A percentile compares a stretch with the other conserved stretches of the same genome.
Conservation (phyloP, 2,888 invertebrate species). For the Eupeodes latifasciatus region DNA sequence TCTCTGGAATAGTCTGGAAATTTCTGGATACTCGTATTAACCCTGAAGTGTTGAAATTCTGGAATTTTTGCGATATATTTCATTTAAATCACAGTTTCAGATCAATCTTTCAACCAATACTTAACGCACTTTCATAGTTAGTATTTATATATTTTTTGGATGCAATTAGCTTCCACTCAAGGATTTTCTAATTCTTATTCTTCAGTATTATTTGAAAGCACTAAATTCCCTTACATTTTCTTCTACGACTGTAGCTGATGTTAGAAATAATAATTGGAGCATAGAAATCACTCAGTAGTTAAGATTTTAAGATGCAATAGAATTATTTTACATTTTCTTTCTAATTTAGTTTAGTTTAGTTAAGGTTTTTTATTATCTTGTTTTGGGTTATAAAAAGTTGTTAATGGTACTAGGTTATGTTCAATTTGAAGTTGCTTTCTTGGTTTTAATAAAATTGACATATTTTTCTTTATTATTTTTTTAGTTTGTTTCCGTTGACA, state of each 20-base stretch:
- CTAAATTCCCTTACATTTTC: not conserved
- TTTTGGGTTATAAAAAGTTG: not conserved
- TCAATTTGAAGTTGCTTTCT: not conserved
- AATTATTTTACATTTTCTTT: conserved; percentile 45
- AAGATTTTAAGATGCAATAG: conserved; percentile 57
- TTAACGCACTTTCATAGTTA: no score
- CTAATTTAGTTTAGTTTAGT: not conserved
- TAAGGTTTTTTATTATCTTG: conserved; percentile 11
- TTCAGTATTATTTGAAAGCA: not conserved
- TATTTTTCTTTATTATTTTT: no score
- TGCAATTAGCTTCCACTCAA: not conserved
- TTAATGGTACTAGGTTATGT: not conserved
- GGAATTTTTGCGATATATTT: no score
- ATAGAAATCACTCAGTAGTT: conserved; percentile 59
- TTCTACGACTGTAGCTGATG: not conserved
- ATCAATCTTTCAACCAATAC: no score
- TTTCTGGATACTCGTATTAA: no score
- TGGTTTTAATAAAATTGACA: no score
- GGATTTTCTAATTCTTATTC: not conserved
- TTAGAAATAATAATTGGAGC: conserved; percentile 20
- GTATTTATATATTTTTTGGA: not conserved
- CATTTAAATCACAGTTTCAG: no score
- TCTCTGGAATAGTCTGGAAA: no score
- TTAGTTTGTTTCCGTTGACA: no score
- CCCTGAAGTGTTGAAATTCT: no score